Conservation (phyloP, 2,113 vertebrate genomes). For the Myotis brandtii region DNA sequence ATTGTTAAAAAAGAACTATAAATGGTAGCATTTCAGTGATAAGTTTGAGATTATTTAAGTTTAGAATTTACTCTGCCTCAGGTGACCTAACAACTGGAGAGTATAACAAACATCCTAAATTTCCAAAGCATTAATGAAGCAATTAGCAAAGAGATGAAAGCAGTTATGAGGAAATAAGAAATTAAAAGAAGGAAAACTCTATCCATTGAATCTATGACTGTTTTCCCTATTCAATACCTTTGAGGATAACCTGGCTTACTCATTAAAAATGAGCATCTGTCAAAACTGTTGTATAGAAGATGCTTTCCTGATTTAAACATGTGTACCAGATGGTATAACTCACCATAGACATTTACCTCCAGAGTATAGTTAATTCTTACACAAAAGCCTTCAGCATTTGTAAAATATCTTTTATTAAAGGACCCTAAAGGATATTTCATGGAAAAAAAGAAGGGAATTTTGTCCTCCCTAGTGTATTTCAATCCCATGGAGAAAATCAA, state of each 20-base stretch:
- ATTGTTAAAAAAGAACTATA: not conserved
- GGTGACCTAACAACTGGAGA: not conserved
- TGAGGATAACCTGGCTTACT: conserved; percentile 23
- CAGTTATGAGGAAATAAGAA: conserved; percentile 33
- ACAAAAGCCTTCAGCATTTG: not conserved
- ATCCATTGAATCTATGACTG: not conserved
- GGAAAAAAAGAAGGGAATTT: not conserved
- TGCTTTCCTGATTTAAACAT: conserved; percentile 6
- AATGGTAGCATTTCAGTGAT: not conserved
- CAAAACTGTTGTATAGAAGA: not conserved
- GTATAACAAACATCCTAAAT: conserved; percentile 45
- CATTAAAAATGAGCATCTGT: conserved; percentile 31
- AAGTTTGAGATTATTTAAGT: conserved; percentile 55
- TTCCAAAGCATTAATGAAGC: conserved; percentile 64
- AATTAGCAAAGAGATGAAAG: conserved; percentile 55
- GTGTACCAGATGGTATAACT: conserved; percentile 30
- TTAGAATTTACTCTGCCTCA: conserved; percentile 28
- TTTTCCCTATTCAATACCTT: conserved; percentile 44
- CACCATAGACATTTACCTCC: not conserved
- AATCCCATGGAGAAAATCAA: not conserved
- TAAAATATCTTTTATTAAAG: conserved; percentile 55
- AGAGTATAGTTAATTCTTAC: not conserved
- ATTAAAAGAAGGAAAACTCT: conserved; percentile 51
- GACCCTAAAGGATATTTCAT: not conserved
- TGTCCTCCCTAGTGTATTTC: not conserved